Conservation (phyloP, 2,113 vertebrate species). For the Protobothrops flavoviridis region DNA sequence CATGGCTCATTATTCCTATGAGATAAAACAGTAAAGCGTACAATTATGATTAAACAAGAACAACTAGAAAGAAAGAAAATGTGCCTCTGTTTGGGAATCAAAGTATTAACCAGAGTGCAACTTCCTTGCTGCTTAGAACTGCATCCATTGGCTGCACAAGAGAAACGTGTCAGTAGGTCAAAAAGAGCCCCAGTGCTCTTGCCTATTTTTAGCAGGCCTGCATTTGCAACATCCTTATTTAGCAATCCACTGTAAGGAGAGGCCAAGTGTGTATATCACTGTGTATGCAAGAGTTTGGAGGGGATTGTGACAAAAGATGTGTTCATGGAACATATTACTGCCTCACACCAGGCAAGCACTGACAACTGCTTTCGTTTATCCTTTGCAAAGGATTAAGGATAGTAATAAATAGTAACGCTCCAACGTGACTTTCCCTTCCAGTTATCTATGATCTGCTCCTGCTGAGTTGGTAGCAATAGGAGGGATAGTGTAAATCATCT, state of each 20-base stretch:
- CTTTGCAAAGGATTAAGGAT: conserved; percentile 27
- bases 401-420: conserved; percentile 59
- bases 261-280: not conserved
- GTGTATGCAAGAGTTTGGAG: conserved; percentile 19
- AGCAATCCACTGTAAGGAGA: conserved; percentile 33
- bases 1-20: not conserved
- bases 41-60: not conserved
- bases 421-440: not conserved
- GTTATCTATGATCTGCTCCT: not conserved
- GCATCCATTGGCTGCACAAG: not conserved
- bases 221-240: conserved; percentile 61
- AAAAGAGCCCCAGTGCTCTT: conserved; percentile 18
- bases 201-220: conserved; percentile 62
- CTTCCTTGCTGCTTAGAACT: not conserved
- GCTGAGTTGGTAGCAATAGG: not conserved
- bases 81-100: not conserved
- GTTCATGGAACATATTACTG: conserved; percentile 2
- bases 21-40: not conserved
- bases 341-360: conserved; percentile 6
- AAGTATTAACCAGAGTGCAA: not conserved
- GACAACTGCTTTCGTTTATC: conserved; percentile 53
- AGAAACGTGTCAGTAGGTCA: not conserved
- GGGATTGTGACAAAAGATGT: conserved; percentile 20
- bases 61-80: not conserved
- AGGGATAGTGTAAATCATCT: conserved; percentile 17